Conservation (phyloP, 2,797 vertebrate species). For the Xenentodon cancila region DNA sequence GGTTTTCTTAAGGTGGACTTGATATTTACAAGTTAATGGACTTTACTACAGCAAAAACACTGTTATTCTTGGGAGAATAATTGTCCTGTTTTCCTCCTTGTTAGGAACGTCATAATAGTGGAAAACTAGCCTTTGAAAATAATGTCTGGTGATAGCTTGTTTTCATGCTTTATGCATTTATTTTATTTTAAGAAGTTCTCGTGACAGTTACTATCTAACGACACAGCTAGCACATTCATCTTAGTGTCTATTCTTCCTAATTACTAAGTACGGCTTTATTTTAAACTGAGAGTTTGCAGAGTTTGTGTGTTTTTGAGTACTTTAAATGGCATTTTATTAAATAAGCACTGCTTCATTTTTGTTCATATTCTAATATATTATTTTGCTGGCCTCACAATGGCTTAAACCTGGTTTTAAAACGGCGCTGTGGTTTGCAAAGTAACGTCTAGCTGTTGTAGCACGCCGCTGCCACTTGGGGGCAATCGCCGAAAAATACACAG, state of each 20-base stretch:
- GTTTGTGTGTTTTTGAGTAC: neutral
- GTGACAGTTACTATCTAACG: neutral
- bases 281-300: neutral
- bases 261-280: neutral
- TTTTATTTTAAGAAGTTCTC: neutral
- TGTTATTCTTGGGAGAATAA: neutral
- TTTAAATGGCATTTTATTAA: conserved; percentile 5
- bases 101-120: neutral
- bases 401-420: too few species aligned
- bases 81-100: neutral
- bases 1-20: conserved; percentile 13
- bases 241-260: neutral
- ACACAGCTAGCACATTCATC: neutral
- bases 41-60: neutral
- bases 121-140: neutral
- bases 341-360: neutral
- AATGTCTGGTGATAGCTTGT: neutral
- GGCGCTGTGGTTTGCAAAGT: too few species aligned
- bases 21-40: conserved; percentile 1
- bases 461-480: too few species aligned
- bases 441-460: too few species aligned
- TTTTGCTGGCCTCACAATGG: too few species aligned
- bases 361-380: neutral
- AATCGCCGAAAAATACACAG: too few species aligned
- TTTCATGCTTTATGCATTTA: neutral